Conservation (phyloP, 2,888 invertebrate species). For the Rhingia campestris region DNA sequence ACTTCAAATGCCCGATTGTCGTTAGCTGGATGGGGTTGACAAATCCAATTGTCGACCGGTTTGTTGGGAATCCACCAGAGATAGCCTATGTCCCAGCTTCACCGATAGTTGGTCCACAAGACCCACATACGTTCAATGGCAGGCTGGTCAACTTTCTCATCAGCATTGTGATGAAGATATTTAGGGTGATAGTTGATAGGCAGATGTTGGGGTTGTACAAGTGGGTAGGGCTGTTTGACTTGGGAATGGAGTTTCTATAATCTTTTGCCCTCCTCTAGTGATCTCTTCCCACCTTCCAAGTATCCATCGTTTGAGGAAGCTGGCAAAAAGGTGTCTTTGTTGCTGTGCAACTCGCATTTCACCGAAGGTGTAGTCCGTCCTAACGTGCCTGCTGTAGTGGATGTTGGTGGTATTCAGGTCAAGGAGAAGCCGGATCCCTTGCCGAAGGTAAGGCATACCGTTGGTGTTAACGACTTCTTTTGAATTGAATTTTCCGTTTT, state of each 20-base stretch:
- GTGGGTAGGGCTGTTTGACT: background rate
- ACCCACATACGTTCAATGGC: conserved; percentile 76
- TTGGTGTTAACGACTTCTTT: too few species aligned
- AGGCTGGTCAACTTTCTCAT: conserved; percentile 75
- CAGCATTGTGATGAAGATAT: background rate
- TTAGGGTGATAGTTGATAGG: background rate
- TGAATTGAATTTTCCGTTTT: background rate
- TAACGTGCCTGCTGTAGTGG: conserved; percentile 79
- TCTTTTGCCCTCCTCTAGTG: conserved; percentile 53
- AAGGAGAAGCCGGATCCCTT: conserved; percentile 79
- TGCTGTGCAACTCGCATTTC: conserved; percentile 79
- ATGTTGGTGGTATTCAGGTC: conserved; percentile 82
- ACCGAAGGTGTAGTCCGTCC: conserved; percentile 80
- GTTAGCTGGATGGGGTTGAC: conserved; percentile 38
- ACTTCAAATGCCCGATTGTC: conserved; percentile 75
- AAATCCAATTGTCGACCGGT: conserved; percentile 58
- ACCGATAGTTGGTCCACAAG: background rate
- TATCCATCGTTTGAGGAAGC: conserved; percentile 77
- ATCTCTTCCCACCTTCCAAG: conserved; percentile 76
- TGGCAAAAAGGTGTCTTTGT: conserved; percentile 79
- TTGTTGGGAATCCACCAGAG: conserved; percentile 78
- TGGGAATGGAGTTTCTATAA: too few species aligned
- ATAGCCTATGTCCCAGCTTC: conserved; percentile 76
- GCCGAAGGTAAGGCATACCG: conserved; percentile 76
- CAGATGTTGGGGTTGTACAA: conserved; percentile 17